These are phyloP conservation scores for Philonicus albiceps DNA, from an alignment of 2,888 invertebrate genomes.

Conservation along the genomic window DNA sequence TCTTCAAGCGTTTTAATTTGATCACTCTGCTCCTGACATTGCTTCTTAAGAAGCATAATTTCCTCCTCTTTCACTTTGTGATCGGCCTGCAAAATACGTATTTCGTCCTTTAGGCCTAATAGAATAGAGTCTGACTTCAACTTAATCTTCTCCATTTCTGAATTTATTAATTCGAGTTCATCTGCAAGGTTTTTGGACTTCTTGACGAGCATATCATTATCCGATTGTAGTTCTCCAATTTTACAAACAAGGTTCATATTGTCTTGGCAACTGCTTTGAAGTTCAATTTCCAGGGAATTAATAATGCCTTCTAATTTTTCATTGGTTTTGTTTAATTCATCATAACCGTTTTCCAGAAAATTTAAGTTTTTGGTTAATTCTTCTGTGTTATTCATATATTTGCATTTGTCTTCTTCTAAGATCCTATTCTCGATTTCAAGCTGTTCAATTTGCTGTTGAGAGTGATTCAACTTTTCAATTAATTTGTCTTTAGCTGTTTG, in stretches of 20 bases:
- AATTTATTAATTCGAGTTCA: neutral
- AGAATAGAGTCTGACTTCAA: neutral
- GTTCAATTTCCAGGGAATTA: neutral
- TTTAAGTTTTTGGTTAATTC: neutral
- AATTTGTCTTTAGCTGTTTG: neutral
- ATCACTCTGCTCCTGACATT: neutral
- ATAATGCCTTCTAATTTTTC: neutral
- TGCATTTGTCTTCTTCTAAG: neutral
- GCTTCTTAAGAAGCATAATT: neutral
- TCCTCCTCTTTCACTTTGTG: neutral
- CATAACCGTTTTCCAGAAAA: neutral
- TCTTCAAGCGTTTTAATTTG: neutral
- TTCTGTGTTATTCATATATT: neutral
- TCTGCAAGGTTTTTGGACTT: neutral
- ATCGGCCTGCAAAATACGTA: neutral
- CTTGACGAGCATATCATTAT: neutral
- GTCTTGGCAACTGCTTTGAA: neutral
- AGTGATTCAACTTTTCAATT: neutral
- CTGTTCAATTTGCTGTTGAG: neutral
- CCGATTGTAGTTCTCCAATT: neutral
- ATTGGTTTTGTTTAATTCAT: neutral
- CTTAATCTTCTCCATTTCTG: neutral
- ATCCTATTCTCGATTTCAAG: neutral
- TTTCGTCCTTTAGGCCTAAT: neutral
- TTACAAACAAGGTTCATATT: conserved; percentile 1